These are phyloP conservation scores for Quadriops clusia DNA, from an alignment of 2,888 invertebrate species.

Conservation along the genomic window DNA sequence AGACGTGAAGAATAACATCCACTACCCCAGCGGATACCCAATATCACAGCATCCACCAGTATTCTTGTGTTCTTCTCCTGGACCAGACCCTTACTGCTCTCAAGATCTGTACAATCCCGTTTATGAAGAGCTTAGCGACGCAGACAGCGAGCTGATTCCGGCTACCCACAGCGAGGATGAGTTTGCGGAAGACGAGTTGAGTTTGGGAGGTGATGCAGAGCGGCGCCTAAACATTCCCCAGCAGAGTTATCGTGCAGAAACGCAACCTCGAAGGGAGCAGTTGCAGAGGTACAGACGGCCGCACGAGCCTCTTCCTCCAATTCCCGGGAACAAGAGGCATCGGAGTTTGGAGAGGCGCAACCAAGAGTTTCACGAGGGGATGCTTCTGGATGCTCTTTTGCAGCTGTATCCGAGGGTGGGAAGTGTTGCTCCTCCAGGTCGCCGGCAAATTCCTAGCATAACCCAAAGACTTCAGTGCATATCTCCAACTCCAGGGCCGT, in stretches of 20 bases:
- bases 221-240: conserved; percentile 34
- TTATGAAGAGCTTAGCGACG: conserved; percentile 68
- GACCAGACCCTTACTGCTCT: conserved; percentile 51
- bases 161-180: conserved; percentile 70
- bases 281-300: conserved; percentile 44
- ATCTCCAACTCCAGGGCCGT: conserved; percentile 39
- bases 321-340: conserved; percentile 45
- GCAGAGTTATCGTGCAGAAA: conserved; percentile 29
- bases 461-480: conserved; percentile 35
- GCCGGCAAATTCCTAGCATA: conserved; percentile 33
- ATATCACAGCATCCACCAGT: conserved; percentile 52
- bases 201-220: conserved; percentile 39
- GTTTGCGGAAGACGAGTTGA: conserved; percentile 75
- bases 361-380: conserved; percentile 70
- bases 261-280: conserved; percentile 39
- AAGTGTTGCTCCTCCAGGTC: conserved; percentile 44
- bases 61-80: conserved; percentile 57
- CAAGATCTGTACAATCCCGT: conserved; percentile 64
- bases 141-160: conserved; percentile 43
- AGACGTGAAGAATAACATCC: conserved; percentile 50
- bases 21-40: conserved; percentile 50
- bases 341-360: conserved; percentile 43
- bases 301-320: conserved; percentile 47
- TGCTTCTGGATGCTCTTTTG: conserved; percentile 59
- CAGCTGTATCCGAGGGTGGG: conserved; percentile 62